Evolutionary conservation across 1,140 invertebrate genomes (phyloP), one percentile per base, ranked within the genome.

Genomic region (Drosophila seguyi): DNA sequence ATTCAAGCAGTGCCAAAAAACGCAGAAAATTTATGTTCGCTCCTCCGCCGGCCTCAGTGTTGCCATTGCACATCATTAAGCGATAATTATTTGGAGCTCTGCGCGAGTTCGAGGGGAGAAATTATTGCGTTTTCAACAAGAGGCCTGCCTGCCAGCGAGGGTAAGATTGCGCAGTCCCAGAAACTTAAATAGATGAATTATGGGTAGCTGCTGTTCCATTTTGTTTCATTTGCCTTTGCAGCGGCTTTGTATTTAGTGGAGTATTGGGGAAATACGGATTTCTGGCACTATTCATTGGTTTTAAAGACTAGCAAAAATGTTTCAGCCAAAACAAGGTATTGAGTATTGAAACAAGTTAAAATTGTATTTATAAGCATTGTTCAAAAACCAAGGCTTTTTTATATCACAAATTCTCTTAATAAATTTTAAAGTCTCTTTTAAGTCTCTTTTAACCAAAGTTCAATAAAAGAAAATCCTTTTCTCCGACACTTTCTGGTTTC

Each of bases 51-150:
- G 52, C 27, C 60, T 47, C 66, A 62, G 61, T 16, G 38, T 42
- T 75, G 67, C 63, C 75, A 72, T 71, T 84, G 68, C 85, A 78
- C 85, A 90, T 90, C 85, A 88, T 88, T 90, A 88, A 84, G 80
- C 84, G 85, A 88, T 88, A 88, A 87, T 88, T 87, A 80, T 90
- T 80, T 79, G 62, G 60, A 66, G 47, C 60, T 44, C 50, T 34
- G 34, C 36, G 31, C 38, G 29, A 41, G 34, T 74, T 63, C n/a
- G 22, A 52, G 53, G 71, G 34, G 50, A 34, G 44, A 60, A 81
- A 61, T 58, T 65, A 83, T 80, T 75, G 69, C 71, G 61, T 31
- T 74, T 73, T 60, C 29, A 39, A 57, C 47, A 56, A 57, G 44
- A 63, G 50, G 58, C 52, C 52, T 38, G 45, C 52, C 36, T 55